Percentiles rank a stretch among this genome's conserved stretches.
These are phyloP conservation scores for Galaxea fascicularis DNA, from an alignment of 92 coral and sea anemone species.

Conservation along the genomic window DNA sequence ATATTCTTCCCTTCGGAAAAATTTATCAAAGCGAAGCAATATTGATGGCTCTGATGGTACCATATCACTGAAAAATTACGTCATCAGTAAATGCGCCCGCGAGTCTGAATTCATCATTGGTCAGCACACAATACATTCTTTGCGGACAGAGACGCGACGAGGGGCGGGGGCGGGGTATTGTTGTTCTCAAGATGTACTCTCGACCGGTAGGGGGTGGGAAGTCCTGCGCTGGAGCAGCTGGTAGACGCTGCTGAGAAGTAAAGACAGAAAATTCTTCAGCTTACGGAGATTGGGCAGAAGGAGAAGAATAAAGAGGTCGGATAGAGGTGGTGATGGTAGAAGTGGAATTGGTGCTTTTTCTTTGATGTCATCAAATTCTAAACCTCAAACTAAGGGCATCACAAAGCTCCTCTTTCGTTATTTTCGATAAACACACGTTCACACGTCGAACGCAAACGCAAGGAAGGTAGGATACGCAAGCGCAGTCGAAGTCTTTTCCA, in stretches of 20 bases:
- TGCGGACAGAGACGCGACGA: constrained; percentile 94
- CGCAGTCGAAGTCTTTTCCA: too few relatives aligned
- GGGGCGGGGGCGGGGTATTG: constrained; percentile 86
- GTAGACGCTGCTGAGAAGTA: constrained; percentile 22
- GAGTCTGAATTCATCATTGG: constrained; percentile 92
- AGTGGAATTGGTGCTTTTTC: too few relatives aligned
- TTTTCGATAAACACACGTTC: too few relatives aligned
- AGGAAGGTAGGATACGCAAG: too few relatives aligned
- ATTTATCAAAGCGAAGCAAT: background rate
- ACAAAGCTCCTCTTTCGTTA: too few relatives aligned
- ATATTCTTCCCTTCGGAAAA: background rate
- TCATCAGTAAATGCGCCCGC: constrained; percentile 99
- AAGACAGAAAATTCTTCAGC: background rate
- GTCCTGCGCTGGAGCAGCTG: constrained; percentile 75
- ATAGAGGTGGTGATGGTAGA: too few relatives aligned
- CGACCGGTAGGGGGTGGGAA: constrained; percentile 96
- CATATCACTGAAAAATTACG: constrained; percentile 81
- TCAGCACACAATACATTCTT: constrained; percentile 96
- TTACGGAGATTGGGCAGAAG: background rate
- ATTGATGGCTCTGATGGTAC: background rate
- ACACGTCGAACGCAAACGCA: too few relatives aligned
- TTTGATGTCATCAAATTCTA: too few relatives aligned
- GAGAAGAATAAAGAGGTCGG: background rate
- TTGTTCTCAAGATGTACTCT: constrained; percentile 94
- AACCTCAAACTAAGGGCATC: too few relatives aligned